These are phyloP conservation scores for Acanthosepion lycidas DNA, from an alignment of 2,888 invertebrate genomes.

Conservation along the genomic window DNA sequence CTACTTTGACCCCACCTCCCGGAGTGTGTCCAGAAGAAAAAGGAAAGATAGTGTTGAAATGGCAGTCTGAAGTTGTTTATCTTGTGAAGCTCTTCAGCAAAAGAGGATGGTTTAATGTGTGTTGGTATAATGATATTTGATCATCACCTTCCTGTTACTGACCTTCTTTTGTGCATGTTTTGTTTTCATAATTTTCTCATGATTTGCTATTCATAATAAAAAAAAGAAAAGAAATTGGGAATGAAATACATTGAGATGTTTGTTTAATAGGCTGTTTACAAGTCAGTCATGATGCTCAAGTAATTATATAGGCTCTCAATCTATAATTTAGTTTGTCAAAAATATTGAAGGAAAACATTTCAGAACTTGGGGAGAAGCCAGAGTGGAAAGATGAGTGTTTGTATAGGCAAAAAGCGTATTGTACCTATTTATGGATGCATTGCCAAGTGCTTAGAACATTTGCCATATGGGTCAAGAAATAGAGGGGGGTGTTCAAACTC, in stretches of 20 bases:
- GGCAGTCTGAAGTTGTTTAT: background rate
- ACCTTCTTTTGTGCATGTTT: background rate
- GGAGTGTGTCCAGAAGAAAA: background rate
- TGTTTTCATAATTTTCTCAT: background rate
- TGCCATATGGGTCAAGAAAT: too few relatives aligned
- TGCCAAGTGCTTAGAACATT: too few relatives aligned
- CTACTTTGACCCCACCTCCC: too few relatives aligned
- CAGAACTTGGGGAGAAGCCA: background rate
- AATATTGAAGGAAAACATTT: background rate
- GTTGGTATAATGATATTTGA: background rate
- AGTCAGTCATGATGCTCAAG: background rate
- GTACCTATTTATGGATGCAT: background rate
- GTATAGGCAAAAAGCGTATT: background rate
- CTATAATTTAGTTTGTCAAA: background rate
- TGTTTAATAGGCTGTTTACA: background rate
- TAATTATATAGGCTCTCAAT: background rate
- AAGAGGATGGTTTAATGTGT: background rate
- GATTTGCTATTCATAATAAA: background rate
- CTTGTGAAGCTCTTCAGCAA: background rate
- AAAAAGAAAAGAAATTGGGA: background rate
- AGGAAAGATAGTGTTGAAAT: background rate
- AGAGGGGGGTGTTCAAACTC: too few relatives aligned
- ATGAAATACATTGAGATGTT: background rate
- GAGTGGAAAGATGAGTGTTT: background rate
- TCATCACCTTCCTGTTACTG: background rate